A percentile compares a stretch with the other conserved stretches of the same genome.
phyloP scores from a whole-genome alignment of 2,888 invertebrate species.

The Chloroclystis v-ata region DNA sequence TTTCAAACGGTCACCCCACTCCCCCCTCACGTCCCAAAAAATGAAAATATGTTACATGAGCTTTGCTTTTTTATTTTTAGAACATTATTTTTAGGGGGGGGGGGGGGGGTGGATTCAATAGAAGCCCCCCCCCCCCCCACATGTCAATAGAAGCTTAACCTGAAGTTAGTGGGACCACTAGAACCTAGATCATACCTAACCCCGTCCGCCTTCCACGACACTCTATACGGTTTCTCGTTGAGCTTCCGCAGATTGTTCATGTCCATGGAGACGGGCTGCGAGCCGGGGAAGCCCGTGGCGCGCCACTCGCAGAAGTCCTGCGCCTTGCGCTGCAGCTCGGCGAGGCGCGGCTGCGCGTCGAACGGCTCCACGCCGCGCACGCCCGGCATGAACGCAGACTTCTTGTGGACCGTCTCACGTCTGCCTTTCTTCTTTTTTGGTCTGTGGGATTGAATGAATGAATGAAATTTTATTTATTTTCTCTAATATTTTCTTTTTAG shows the following conservation, averaged over 20 bases:
- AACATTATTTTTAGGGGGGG: no score
- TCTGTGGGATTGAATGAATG: conserved; percentile 12
- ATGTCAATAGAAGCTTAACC: no score
- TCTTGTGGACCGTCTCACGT: conserved; percentile 78
- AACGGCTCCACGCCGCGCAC: conserved; percentile 87
- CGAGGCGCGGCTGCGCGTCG: conserved; percentile 77
- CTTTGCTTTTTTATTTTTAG: no score
- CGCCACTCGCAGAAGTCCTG: conserved; percentile 90
- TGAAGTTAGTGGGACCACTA: no score
- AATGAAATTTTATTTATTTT: background rate
- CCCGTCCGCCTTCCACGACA: conserved; percentile 99
- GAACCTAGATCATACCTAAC: conserved; percentile 86
- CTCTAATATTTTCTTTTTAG: background rate
- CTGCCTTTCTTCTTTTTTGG: conserved; percentile 55
- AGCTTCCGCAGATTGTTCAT: conserved; percentile 86
- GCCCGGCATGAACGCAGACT: conserved; percentile 90
- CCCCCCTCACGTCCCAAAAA: no score
- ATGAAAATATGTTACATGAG: no score
- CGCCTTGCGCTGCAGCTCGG: conserved; percentile 83
- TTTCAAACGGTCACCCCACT: no score
- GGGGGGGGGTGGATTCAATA: no score
- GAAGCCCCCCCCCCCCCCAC: no score
- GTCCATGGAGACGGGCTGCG: conserved; percentile 98
- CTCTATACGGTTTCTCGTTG: conserved; percentile 90
- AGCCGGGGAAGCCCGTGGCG: conserved; percentile 92